Conservation (phyloP, 37 sponge, comb jelly and placozoan genomes). For the Crambe crambe region DNA sequence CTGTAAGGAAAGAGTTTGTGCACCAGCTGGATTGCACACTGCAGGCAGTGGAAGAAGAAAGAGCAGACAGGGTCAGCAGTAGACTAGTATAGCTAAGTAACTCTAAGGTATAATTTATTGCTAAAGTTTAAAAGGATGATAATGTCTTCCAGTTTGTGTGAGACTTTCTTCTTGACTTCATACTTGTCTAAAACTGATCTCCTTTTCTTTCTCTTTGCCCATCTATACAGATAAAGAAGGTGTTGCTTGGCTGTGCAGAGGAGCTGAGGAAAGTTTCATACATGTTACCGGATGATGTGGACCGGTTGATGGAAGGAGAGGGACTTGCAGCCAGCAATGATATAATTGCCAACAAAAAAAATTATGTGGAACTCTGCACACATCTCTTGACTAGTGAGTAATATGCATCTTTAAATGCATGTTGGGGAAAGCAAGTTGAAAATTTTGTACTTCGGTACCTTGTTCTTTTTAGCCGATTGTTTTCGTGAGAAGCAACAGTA, state of each 20-base stretch:
- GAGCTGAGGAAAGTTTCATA: slow-evolving; percentile 36
- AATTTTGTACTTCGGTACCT: too few relatives aligned
- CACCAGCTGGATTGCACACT: slow-evolving; percentile 11
- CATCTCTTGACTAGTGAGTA: slow-evolving; percentile 51
- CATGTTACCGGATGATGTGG: slow-evolving; percentile 45
- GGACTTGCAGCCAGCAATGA: slow-evolving; percentile 49
- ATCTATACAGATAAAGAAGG: slow-evolving; percentile 24
- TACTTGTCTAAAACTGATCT: neutral
- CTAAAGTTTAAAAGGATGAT: too few relatives aligned
- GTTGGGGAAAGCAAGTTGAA: too few relatives aligned
- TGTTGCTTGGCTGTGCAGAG: slow-evolving; percentile 20
- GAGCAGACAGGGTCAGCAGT: slow-evolving; percentile 7
- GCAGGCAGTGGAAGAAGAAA: slow-evolving; percentile 9
- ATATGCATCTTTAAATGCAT: neutral
- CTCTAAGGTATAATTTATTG: too few relatives aligned
- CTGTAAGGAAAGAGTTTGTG: slow-evolving; percentile 8
- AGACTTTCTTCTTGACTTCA: too few relatives aligned
- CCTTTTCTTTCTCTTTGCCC: too few relatives aligned
- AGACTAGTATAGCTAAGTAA: too few relatives aligned
- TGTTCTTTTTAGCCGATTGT: slow-evolving; percentile 30
- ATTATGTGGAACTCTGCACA: slow-evolving; percentile 22
- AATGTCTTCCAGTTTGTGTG: too few relatives aligned
- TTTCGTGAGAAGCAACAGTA: slow-evolving; percentile 28
- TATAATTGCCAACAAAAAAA: slow-evolving; percentile 54
- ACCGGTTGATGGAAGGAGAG: slow-evolving; percentile 50